Percentiles rank a stretch among this genome's conserved stretches.
Conservation (phyloP, 2,113 vertebrate species). For the Nyctereutes procyonoides region DNA sequence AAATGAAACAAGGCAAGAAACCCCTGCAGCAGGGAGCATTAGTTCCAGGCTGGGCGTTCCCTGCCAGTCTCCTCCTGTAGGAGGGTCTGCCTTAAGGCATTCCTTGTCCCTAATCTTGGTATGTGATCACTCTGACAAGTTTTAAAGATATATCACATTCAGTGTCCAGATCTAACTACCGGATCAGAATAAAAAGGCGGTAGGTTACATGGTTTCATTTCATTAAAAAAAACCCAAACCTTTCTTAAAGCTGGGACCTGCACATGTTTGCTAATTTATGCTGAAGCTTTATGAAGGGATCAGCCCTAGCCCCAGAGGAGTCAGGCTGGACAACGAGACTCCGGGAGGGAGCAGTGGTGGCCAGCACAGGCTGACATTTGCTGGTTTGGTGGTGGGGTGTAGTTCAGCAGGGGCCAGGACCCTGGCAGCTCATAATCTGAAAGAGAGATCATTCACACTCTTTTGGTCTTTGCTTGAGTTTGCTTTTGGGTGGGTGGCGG, state of each 20-base stretch:
- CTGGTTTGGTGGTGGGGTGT: background rate
- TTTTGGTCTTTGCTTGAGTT: constrained; percentile 27
- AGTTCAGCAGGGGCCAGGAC: background rate
- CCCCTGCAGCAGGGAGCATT: constrained; percentile 16
- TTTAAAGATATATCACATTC: constrained; percentile 36
- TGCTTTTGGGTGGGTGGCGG: background rate
- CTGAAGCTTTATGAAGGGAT: background rate
- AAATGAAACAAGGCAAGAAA: constrained; percentile 51
- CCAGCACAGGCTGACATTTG: background rate
- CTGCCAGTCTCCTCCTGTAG: background rate
- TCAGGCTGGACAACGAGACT: background rate
- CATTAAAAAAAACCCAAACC: background rate
- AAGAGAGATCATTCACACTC: background rate
- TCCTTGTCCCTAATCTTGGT: background rate
- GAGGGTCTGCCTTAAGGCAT: constrained; percentile 23
- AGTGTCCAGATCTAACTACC: background rate
- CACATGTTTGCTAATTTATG: background rate
- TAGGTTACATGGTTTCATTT: background rate
- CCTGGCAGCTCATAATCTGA: background rate
- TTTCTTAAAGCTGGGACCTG: background rate
- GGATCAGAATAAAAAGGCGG: background rate
- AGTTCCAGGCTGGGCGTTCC: constrained; percentile 39
- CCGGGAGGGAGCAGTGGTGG: background rate
- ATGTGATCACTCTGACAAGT: background rate
- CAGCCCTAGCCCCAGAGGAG: background rate